Conservation (phyloP, 2,888 invertebrate genomes). For the Congeria kusceri region DNA sequence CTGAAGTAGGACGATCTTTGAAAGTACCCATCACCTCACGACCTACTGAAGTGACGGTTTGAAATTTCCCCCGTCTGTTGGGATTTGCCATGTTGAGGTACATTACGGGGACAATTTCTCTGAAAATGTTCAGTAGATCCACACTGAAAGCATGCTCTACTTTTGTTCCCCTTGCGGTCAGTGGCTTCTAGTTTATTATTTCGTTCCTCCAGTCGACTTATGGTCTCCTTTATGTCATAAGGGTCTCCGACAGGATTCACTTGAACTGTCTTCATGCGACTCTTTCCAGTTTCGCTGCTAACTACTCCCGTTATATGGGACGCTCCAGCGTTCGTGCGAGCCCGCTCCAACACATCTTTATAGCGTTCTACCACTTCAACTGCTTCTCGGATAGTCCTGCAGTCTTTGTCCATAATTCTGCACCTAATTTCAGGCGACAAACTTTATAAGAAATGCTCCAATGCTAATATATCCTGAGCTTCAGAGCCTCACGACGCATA, state of each 20-base stretch:
- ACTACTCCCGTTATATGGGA: background rate
- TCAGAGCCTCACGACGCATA: slow-evolving; percentile 2
- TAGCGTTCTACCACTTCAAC: slow-evolving; percentile 34
- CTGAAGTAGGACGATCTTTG: slow-evolving; percentile 20
- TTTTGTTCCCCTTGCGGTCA: background rate
- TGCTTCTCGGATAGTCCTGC: slow-evolving; percentile 21
- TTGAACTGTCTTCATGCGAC: background rate
- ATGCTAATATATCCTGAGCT: slow-evolving; percentile 30
- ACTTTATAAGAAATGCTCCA: slow-evolving; percentile 12
- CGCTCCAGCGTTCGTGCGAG: background rate
- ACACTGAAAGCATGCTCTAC: slow-evolving; percentile 9
- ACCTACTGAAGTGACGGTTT: slow-evolving; percentile 35
- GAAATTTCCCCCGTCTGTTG: slow-evolving; percentile 9
- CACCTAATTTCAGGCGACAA: slow-evolving; percentile 30
- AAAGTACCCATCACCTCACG: slow-evolving; percentile 18
- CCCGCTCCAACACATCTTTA: slow-evolving; percentile 17
- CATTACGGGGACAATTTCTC: slow-evolving; percentile 4
- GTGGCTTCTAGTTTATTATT: background rate
- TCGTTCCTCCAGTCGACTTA: background rate
- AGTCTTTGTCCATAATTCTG: slow-evolving; percentile 28
- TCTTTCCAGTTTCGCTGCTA: background rate
- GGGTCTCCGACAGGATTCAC: background rate
- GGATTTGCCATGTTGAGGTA: background rate
- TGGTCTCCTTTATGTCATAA: background rate
- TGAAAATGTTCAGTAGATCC: slow-evolving; percentile 8